Evolutionary conservation across 92 coral and sea anemone species (phyloP), one percentile per base, ranked within the genome.

Genomic region (Pocillopora grandis): DNA sequence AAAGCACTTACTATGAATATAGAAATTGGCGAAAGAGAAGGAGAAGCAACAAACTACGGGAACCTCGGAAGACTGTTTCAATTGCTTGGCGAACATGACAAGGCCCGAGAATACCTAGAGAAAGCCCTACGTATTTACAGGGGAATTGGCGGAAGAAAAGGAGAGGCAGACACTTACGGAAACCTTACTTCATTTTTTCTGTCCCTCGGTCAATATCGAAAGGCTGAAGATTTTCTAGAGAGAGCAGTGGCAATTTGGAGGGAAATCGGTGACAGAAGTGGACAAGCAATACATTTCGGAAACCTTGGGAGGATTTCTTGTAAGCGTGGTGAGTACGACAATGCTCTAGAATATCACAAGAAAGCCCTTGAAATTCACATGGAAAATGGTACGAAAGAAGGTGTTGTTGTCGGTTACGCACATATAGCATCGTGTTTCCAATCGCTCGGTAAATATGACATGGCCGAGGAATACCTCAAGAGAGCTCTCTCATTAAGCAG

Each of bases 1-100:
- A 27, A 27, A 27, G 31, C 31, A 0, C 31, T 27, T 1, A 1
- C 31, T 27, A 27, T 27, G 0, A 0, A 27, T 0, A 1, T 27
- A 27, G 31, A 27, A 27, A 27, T 0, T 27, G 31, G 31, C 31
- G 31, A 27, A 1, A 27, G 0, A 0, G 0, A 27, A 0, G 31
- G 1, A 0, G 31, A 27, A 1, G 31, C 31, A 27, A 27, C 1
- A 27, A 27, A 0, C 31, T 27, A 1, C 1, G 0, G 0, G 1
- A 27, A 0, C 31, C 31, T 27, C 31, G 31, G 31, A 27, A 0
- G 0, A 27, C 1, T 27, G 1, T 27, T 27, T 0, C 0, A 0
- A 0, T 27, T 0, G 31, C 31, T 27, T 27, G 31, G 31, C 1
- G 1, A 27, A 0, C 1, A 27, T 27, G 31, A 27, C 31, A 27